These are phyloP conservation scores for Magallana ariakensis DNA, from an alignment of 1,140 invertebrate genomes.

Conservation along the genomic window DNA sequence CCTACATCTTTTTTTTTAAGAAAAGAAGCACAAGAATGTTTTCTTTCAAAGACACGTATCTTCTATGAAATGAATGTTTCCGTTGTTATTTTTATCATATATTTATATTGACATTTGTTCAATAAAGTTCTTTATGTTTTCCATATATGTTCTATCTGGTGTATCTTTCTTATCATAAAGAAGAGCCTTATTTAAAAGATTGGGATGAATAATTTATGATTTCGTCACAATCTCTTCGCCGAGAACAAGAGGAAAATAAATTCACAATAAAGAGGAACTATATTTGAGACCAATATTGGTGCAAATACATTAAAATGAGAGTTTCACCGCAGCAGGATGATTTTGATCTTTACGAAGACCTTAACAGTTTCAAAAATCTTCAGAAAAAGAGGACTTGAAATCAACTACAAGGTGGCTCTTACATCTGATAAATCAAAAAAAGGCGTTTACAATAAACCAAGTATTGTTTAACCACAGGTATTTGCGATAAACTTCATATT, in stretches of 20 bases:
- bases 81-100: slow-evolving; percentile 5
- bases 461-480: slow-evolving; percentile 31
- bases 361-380: no score
- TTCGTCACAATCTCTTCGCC: no score
- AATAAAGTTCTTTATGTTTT: slow-evolving; percentile 23
- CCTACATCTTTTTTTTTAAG: slow-evolving; percentile 7
- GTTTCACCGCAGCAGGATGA: no score
- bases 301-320: no score
- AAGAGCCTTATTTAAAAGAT: no score
- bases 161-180: no score
- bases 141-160: background rate
- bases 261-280: no score
- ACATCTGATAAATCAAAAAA: background rate
- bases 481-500: slow-evolving; percentile 4
- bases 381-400: background rate
- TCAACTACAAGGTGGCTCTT: background rate
- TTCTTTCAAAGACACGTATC: slow-evolving; percentile 1
- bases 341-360: no score
- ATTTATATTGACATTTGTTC: slow-evolving; percentile 10
- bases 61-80: background rate
- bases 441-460: slow-evolving; percentile 4
- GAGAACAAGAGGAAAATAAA: no score
- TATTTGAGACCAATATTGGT: no score
- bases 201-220: no score
- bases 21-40: background rate